These are phyloP conservation scores for Cololabis saira DNA, from an alignment of 2,113 vertebrate genomes.

Conservation along the genomic window DNA sequence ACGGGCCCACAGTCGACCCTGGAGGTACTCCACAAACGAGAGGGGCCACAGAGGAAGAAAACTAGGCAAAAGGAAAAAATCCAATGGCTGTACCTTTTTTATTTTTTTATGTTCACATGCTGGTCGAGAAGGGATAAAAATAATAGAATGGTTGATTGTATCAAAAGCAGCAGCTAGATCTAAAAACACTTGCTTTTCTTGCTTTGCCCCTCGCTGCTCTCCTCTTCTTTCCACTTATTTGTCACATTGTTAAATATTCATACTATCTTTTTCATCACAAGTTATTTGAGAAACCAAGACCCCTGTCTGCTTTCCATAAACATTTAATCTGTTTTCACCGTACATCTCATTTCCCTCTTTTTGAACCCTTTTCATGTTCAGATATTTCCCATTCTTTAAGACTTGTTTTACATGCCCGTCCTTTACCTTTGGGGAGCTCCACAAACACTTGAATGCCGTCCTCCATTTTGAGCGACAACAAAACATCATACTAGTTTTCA, in stretches of 20 bases:
- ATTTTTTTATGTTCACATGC: too few species aligned
- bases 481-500: slow-evolving; percentile 25
- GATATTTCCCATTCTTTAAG: neutral
- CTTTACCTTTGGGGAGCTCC: neutral
- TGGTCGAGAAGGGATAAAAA: too few species aligned
- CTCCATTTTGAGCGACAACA: slow-evolving; percentile 27
- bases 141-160: too few species aligned
- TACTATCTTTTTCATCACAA: slow-evolving; percentile 7
- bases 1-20: too few species aligned
- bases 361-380: slow-evolving; percentile 10
- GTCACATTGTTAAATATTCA: slow-evolving; percentile 29
- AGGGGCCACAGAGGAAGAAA: too few species aligned
- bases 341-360: neutral
- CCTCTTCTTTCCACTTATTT: neutral
- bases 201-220: neutral
- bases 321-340: slow-evolving; percentile 4
- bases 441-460: slow-evolving; percentile 26
- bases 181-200: too few species aligned
- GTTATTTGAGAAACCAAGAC: slow-evolving; percentile 2
- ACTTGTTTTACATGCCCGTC: neutral
- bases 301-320: neutral
- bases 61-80: too few species aligned
- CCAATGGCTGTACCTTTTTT: too few species aligned
- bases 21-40: too few species aligned
- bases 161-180: too few species aligned